These are phyloP conservation scores for Piaya cayana DNA, from an alignment of 2,113 vertebrate species.

Conservation along the genomic window DNA sequence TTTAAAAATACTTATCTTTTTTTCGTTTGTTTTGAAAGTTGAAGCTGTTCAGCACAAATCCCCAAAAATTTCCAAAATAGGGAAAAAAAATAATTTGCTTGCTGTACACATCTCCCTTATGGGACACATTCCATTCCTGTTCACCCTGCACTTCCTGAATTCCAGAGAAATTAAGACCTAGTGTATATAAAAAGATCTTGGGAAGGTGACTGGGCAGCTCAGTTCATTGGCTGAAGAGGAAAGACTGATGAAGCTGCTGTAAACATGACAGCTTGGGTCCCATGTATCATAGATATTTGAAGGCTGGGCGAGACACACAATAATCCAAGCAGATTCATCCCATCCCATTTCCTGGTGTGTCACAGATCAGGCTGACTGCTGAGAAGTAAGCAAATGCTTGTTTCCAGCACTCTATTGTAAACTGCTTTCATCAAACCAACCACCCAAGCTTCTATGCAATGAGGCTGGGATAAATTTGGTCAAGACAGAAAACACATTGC, in stretches of 20 bases:
- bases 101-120: constrained; percentile 40
- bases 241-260: background rate
- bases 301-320: background rate
- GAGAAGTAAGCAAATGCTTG: background rate
- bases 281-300: background rate
- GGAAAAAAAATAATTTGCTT: constrained; percentile 39
- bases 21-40: background rate
- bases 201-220: constrained; percentile 34
- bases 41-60: constrained; percentile 11
- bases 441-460: background rate
- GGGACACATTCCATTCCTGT: constrained; percentile 63
- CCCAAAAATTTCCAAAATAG: constrained; percentile 65
- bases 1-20: constrained; percentile 46
- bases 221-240: background rate
- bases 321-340: background rate
- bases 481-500: background rate
- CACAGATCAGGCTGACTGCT: background rate
- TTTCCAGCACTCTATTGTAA: background rate
- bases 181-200: constrained; percentile 57
- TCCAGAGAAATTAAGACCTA: constrained; percentile 50
- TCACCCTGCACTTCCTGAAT: constrained; percentile 66
- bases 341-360: background rate
- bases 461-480: background rate
- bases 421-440: background rate
- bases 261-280: background rate